Evolutionary conservation across 2,888 invertebrate species (phyloP), one percentile per base, ranked within the genome.

Genomic region (Andricus curvator): DNA sequence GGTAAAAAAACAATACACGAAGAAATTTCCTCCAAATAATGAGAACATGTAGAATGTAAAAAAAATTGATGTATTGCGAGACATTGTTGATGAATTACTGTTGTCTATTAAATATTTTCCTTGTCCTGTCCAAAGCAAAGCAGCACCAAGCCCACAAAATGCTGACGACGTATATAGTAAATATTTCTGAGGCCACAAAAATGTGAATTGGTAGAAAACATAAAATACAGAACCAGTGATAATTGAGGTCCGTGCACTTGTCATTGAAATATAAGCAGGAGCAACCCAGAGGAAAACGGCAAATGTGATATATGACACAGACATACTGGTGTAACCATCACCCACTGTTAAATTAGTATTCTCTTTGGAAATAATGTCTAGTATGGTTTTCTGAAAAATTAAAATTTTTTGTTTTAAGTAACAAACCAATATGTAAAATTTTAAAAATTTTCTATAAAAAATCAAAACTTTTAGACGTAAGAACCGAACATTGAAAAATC

Each of bases 61-160:
- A 25, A 62, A 62, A 62, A 62, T 62, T 4, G 60, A n/a, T 13
- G 60, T 62, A 62, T 62, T 62, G 9, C 60, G 60, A 13, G 60
- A 62, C 22, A 62, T 22, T 62, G 60, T 62, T n/a, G 60, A 62
- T 22, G 60, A n/a, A 62, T 62, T n/a, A 25, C 60, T 62, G 11
- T 62, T 62, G 60, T 62, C 60, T 62, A 62, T 62, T 62, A 62
- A 25, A 62, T 62, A 62, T 62, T 62, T 62, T 11, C 60, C 60
- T 62, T 62, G 60, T 25, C 60, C 60, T 22, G 60, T 62, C 60
- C 60, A 62, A 25, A 62, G 60, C 4, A 62, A 62, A 25, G 60
- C n/a, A 22, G 60, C 60, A 22, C 60, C 60, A 25, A 62, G 22
- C 4, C 60, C 60, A 4, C 13, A n/a, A 62, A 62, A 62, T 13